Base-by-base conservation (phyloP, 2,888 invertebrate species). In the Synergus japonicus region DNA sequence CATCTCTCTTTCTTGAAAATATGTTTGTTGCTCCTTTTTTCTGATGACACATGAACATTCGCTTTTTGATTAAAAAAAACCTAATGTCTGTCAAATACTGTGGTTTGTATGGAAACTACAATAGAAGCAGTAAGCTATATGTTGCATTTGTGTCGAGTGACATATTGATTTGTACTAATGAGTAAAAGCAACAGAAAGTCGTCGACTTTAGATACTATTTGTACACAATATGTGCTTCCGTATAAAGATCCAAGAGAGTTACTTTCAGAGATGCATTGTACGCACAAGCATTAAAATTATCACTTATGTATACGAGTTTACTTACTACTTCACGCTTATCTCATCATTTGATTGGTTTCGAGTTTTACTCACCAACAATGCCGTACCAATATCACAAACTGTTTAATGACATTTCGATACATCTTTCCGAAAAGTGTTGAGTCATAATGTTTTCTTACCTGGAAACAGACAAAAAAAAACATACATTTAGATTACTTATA, bases 151-250 rank as follows among this genome's bases (percentile, higher is more conserved):
- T 22, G 60, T 10, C 22, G 60, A 60, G 22, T 60, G 60, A 22
- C 22, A 60, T 60, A 60, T 60, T 60, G 60, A 60, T 60, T 60
- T 60, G 22, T 60, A 60, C 60, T 60, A 60, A 60, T 60, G 22
- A 60, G 60, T 60, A 60, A 60, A 60, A 60, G 60, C 60, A 60
- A 18, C 60, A 60, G 22, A 60, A 60, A 60, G 60, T 60, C 22
- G 60, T 60, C 60, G 60, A 22, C 22, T 4, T 60, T 22, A 60
- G 60, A 60, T 60, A 60, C 18, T 22, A 22, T 60, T 60, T 60
- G 18, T 60, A 22, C 22, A 29, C 60, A 60, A 60, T 60, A 18
- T 22, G 12, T 22, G 22, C 12, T 60, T 60, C 22, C 22, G 22
- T 60, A 60, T 29, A 60, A 60, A 22, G n/a, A 60, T 10, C 22